Evolutionary conservation across 1,140 invertebrate genomes (phyloP).

Genomic region (Pseudomyrmex pallidus): DNA sequence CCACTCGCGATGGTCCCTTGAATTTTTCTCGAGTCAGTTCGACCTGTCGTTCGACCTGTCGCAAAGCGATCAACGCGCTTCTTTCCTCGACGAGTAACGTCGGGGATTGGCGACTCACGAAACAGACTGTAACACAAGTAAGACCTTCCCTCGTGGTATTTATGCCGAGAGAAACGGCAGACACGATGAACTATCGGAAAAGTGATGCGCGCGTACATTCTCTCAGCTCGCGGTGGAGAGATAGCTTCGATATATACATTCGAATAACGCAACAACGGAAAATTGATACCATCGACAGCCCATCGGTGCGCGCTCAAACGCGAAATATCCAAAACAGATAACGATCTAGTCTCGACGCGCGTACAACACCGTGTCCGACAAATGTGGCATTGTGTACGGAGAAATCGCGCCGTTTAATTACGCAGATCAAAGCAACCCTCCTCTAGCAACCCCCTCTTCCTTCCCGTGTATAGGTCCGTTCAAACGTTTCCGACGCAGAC

Average conservation of each 20-base stretch:
- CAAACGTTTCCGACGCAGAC: constrained; percentile 39
- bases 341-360: constrained; percentile 24
- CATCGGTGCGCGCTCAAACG: constrained; percentile 22
- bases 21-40: constrained; percentile 29
- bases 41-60: background rate
- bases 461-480: constrained; percentile 13
- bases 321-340: constrained; percentile 59
- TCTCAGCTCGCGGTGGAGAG: background rate
- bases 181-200: constrained; percentile 3
- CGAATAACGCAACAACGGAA: constrained; percentile 35
- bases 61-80: constrained; percentile 8
- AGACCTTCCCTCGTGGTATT: background rate
- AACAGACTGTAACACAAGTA: background rate
- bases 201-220: background rate
- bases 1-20: constrained; percentile 51
- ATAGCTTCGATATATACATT: constrained; percentile 36
- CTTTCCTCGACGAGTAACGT: too few species aligned
- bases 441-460: background rate
- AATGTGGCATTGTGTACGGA: constrained; percentile 37
- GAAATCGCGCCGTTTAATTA: constrained; percentile 66
- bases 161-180: too few species aligned
- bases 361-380: constrained; percentile 12
- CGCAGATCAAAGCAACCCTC: constrained; percentile 56
- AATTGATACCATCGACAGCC: constrained; percentile 58
- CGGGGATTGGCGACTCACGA: background rate